Base-by-base conservation (phyloP, 2,888 invertebrate species). In the Deilephila porcellus region DNA sequence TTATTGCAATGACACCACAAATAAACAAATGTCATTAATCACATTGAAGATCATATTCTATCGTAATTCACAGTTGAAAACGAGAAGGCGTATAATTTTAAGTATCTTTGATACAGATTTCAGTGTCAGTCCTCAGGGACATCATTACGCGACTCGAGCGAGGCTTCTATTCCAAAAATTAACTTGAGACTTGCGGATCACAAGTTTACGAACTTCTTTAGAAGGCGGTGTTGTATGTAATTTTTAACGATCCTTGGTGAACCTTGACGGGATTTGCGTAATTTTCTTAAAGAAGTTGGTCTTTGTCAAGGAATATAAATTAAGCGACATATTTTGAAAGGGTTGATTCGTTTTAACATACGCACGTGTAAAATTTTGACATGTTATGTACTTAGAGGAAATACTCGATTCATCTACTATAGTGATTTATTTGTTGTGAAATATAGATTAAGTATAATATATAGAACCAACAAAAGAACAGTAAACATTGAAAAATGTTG, bases 111-210 rank as follows among this genome's bases (percentile, higher is more conserved):
- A 20, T 72, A 72, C n/a, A 56, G 63, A 72, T 59, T 72, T 25
- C 20, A 34, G 52, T 45, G 72, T 64, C 64, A 75, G 77, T 79
- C 79, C 76, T 77, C 19, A 11, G 77, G 74, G 83, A 78, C 76
- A 75, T 82, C 79, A 79, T 82, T 83, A 83, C 76, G 34, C 59
- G 72, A 63, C 71, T 74, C 75, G 73, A 37, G 37, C 74, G 34
- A 70, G 72, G 75, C 70, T 29, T 25, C 67, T 52, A 25, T 52
- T 52, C 56, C 52, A 29, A 56, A 63, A 64, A 64, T 34, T 70
- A 60, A 62, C 70, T 70, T 70, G 20, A 52, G 52, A 73, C 32
- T 73, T 60, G 53, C 60, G 60, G 73, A 52, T 60, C 52, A 52
- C 60, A 73, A 71, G 71, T 73, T 73, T 64, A 60, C 29, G 32